Evolutionary conservation across 2,797 vertebrate species (phyloP).

Genomic region (Dermochelys coriacea): DNA sequence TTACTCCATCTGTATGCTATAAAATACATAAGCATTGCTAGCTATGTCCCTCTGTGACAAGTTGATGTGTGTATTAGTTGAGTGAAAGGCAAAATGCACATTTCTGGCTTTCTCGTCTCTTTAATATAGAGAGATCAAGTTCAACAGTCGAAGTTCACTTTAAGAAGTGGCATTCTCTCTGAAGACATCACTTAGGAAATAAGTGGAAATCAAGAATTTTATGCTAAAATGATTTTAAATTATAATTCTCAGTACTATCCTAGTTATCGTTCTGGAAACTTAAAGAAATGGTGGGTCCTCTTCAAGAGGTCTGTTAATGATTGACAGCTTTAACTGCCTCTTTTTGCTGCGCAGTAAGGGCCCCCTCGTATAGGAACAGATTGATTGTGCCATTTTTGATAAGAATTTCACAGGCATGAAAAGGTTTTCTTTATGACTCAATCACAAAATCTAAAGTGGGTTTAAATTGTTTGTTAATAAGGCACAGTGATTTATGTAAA

Average conservation of each 20-base stretch:
- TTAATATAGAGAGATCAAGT: background rate
- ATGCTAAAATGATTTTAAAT: background rate
- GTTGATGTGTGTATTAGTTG: background rate
- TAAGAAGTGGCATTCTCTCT: background rate
- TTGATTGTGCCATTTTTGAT: background rate
- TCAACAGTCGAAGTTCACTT: background rate
- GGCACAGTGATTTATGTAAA: slow-evolving; percentile 31
- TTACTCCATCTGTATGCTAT: background rate
- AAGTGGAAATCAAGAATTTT: background rate
- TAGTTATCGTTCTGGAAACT: background rate
- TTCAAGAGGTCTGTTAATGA: background rate
- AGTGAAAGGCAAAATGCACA: background rate
- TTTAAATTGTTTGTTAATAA: slow-evolving; percentile 59
- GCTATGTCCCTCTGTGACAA: background rate
- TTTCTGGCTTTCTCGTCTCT: background rate
- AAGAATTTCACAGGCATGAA: background rate
- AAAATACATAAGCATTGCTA: background rate
- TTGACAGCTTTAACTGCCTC: background rate
- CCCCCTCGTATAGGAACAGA: background rate
- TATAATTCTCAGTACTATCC: rapidly evolving
- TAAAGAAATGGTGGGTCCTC: background rate
- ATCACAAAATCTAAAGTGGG: slow-evolving; percentile 14
- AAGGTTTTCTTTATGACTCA: slow-evolving; percentile 22
- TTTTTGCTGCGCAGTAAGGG: rapidly evolving
- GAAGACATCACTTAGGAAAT: background rate